phyloP scores from a whole-genome alignment of 2,113 vertebrate species.

The Bettongia penicillata region DNA sequence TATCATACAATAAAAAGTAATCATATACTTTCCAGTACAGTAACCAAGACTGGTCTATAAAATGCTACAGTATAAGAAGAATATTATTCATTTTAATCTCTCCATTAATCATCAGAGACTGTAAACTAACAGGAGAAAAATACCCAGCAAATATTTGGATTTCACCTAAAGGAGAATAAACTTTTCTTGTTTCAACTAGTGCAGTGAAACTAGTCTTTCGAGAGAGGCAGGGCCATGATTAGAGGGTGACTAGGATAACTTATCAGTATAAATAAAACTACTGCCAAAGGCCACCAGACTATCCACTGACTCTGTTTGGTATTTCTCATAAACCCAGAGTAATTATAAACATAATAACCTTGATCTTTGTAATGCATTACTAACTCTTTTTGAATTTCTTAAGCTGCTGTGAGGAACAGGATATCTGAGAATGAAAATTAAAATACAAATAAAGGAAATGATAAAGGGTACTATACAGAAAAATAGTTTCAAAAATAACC shows the following conservation, averaged over 20 bases:
- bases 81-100: constrained; percentile 22
- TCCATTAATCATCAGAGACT: constrained; percentile 27
- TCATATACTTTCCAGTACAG: background rate
- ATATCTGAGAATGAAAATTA: background rate
- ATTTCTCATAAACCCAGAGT: background rate
- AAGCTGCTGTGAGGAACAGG: background rate
- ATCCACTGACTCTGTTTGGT: background rate
- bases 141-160: background rate
- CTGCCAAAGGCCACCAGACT: background rate
- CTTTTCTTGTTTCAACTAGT: background rate
- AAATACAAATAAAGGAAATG: background rate
- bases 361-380: constrained; percentile 33
- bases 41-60: background rate
- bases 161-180: constrained; percentile 11
- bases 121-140: constrained; percentile 19
- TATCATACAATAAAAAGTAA: constrained; percentile 31
- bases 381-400: background rate
- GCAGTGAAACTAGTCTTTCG: background rate
- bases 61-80: background rate
- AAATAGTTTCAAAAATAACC: constrained; percentile 29
- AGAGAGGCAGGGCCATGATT: background rate
- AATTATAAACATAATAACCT: constrained; percentile 27
- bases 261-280: background rate
- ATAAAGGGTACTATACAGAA: constrained; percentile 26
- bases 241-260: constrained; percentile 12